Percentiles rank a stretch among this genome's conserved stretches.
Evolutionary conservation across 2,888 invertebrate species (phyloP).

Genomic region (Stegana nigrithorax): DNA sequence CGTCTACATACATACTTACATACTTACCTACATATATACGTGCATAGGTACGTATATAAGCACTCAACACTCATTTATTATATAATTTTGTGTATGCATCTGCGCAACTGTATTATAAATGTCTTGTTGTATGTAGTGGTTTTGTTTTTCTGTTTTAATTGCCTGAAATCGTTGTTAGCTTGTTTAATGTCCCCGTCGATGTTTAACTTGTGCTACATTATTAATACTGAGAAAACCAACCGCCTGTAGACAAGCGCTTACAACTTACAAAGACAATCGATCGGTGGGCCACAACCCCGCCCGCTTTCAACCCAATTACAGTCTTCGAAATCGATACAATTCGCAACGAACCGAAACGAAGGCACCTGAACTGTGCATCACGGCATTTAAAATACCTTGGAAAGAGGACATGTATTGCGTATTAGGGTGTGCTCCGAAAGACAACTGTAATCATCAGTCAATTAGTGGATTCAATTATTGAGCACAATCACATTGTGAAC

Average conservation of each 20-base stretch:
- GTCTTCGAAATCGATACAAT: too few species aligned
- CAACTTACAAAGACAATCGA: neutral
- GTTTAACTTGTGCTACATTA: slow-evolving; percentile 38
- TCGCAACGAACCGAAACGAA: too few species aligned
- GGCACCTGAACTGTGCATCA: too few species aligned
- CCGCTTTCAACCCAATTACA: slow-evolving; percentile 2
- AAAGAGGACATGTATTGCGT: neutral
- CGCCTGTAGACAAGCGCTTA: slow-evolving; percentile 29
- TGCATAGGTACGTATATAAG: slow-evolving; percentile 24
- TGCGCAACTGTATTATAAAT: neutral
- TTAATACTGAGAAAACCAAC: slow-evolving; percentile 53
- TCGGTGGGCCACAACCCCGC: neutral
- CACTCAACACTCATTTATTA: slow-evolving; percentile 18
- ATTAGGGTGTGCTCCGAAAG: slow-evolving; percentile 22
- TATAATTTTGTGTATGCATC: slow-evolving; percentile 23
- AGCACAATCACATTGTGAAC: slow-evolving; percentile 58
- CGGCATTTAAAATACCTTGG: too few species aligned
- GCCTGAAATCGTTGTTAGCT: slow-evolving; percentile 16
- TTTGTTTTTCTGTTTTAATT: too few species aligned
- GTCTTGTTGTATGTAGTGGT: neutral
- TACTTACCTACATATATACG: neutral
- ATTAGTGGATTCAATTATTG: slow-evolving; percentile 65
- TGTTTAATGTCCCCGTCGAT: slow-evolving; percentile 22
- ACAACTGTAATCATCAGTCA: slow-evolving; percentile 61
- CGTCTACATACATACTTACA: slow-evolving; percentile 21